Evolutionary conservation across 2,113 vertebrate genomes (phyloP).

Genomic region (Serilophus lunatus): DNA sequence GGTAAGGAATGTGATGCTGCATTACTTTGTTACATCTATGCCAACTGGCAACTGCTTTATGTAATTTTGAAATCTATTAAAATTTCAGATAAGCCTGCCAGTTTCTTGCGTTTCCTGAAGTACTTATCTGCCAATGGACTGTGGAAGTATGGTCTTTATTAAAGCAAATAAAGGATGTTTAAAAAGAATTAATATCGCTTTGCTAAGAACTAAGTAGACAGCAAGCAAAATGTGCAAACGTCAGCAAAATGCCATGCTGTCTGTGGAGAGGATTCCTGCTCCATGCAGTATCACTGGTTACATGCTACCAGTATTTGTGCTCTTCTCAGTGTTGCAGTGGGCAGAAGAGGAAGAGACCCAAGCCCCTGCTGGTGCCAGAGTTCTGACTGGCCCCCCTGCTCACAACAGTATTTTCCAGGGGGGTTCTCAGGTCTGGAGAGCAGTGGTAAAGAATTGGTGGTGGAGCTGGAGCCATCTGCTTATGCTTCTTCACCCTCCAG

Average conservation of each 20-base stretch:
- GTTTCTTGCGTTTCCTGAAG: neutral
- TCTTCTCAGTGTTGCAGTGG: neutral
- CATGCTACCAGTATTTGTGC: neutral
- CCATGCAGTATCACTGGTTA: neutral
- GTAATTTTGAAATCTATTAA: neutral
- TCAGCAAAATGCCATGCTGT: neutral
- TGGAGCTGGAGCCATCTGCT: neutral
- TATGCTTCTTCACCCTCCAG: neutral
- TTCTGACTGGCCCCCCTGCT: neutral
- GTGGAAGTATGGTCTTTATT: neutral
- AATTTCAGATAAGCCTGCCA: neutral
- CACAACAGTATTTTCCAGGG: neutral
- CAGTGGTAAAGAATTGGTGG: neutral
- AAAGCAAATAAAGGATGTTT: neutral
- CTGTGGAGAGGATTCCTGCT: neutral
- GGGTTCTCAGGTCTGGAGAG: neutral
- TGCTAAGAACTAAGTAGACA: neutral
- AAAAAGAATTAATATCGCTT: neutral
- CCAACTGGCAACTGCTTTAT: slow-evolving; percentile 1
- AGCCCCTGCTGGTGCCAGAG: neutral
- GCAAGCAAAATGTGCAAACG: neutral
- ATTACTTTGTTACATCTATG: neutral
- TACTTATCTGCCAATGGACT: neutral
- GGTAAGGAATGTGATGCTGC: neutral
- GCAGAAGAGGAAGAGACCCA: neutral